Evolutionary conservation across 2,113 vertebrate genomes (phyloP), one percentile per base, ranked within the genome.

Genomic region (Leiothrix lutea): DNA sequence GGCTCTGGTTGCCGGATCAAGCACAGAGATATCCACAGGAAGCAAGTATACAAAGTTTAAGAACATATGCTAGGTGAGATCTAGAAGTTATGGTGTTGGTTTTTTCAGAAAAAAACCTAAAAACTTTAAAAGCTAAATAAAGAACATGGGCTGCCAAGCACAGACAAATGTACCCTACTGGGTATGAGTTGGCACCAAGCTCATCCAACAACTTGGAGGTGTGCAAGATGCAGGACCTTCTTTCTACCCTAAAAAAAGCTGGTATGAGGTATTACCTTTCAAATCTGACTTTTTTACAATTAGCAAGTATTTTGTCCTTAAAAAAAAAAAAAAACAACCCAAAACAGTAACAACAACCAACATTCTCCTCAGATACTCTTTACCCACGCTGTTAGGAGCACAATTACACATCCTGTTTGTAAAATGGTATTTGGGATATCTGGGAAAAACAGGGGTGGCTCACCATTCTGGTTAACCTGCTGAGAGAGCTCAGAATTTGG

Each of bases 21-120:
- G 17, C 1, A 3, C 24, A 18, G 9, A 31, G 25, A 15, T 25
- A 36, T 3, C 36, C 7, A 4, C 1, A 44, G 2, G 47, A 73
- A 70, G 11, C 35, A 65, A 48, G 8, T 22, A 14, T 6, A 36
- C 2, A 6, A 38, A 6, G 42, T 19, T 66, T 71, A 62, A 65
- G n/a, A 44, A 24, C 15, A 11, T 2, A 7, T 11, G 3, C 31
- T 28, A 25, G 11, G 18, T 18, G 22, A 66, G 83, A 79, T 15
- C 8, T 42, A 44, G 22, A 53, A 23, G 2, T 44, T 9, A 31
- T 5, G 9, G 16, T 44, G 36, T 24, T 35, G 22, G 1, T 8
- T 24, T 24, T 40, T 36, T 1, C 8, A 40, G 40, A 40, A 12
- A 47, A 47, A 47, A 22, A 47, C n/a, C n/a, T n/a, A 22, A 47